Conservation (phyloP, 2,113 vertebrate species). For the Herpetotheres cachinnans region DNA sequence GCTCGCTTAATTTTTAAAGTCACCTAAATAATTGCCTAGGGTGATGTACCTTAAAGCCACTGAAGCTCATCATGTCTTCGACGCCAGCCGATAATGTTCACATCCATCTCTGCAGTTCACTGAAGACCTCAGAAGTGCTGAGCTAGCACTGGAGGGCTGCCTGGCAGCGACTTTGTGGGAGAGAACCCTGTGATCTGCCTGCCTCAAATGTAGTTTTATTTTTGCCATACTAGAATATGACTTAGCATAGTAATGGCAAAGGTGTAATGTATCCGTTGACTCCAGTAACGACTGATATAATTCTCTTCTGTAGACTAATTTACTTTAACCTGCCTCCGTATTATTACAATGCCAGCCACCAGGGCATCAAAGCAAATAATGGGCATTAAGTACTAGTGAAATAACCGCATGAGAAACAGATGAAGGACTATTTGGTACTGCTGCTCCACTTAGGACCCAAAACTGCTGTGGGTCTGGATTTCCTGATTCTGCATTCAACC, state of each 20-base stretch:
- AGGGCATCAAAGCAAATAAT: not conserved
- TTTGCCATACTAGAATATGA: not conserved
- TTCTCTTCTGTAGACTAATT: not conserved
- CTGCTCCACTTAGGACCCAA: too few relatives aligned
- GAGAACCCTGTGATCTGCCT: not conserved
- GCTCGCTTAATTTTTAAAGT: not conserved
- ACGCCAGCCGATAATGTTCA: not conserved
- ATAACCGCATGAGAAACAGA: not conserved
- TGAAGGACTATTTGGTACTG: not conserved
- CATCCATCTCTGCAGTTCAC: not conserved
- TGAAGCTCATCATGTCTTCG: not conserved
- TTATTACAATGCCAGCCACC: not conserved
- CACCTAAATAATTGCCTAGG: not conserved
- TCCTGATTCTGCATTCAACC: not conserved
- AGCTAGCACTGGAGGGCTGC: not conserved
- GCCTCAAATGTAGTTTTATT: not conserved
- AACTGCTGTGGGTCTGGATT: fast-evolving
- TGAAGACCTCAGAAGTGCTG: not conserved
- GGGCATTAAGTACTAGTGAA: not conserved
- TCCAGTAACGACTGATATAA: not conserved
- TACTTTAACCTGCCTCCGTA: not conserved
- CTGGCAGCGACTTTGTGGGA: not conserved
- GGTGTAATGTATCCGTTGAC: not conserved
- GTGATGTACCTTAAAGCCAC: not conserved
- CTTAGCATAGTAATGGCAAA: not conserved